Base-by-base conservation (phyloP, 92 coral and sea anemone genomes). In the Porites rus region DNA sequence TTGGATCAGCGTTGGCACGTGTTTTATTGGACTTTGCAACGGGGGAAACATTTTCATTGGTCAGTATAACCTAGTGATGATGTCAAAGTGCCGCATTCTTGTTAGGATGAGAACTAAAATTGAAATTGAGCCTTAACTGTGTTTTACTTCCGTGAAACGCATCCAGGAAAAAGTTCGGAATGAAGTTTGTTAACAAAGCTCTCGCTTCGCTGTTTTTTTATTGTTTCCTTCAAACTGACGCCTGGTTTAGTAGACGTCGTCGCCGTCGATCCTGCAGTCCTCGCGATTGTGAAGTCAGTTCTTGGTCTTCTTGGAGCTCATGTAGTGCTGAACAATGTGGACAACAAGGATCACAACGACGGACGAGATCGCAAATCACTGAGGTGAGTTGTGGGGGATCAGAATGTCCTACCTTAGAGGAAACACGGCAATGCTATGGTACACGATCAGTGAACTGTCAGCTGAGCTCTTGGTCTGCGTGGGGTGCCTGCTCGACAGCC, bases 381-480 rank as follows among this genome's bases (percentile, higher is more conserved):
- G 1, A 6, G 6, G 1, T 52, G 5, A 6, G 20, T 13, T 79
- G 84, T 66, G 84, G 84, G 1, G 75, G 84, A 6, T 43, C 46
- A n/a, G n/a, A 12, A n/a, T 79, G 84, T 13, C 84, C 84, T 9
- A 60, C 51, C 11, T 25, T 66, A 4, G 1, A 14, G 6, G 84
- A 66, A 66, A 51, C 75, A 14, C 84, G 75, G 7, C 64, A 38
- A 16, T 67, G 84, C 8, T 67, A 65, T 14, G 63, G 46, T 3
- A 64, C 21, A 3, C 51, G 8, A 16, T 3, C 28, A 80, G 75
- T 22, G 1, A 7, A 80, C 67, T 80, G 75, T 64, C 28, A 17
- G 18, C 65, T 80, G 1, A 80, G 84, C 28, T 68, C 65, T 14
- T 80, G 84, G 84, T 68, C 84, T 1, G 11, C 54, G 25, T 80